phyloP scores from a whole-genome alignment of 2,888 invertebrate genomes.

The Harmothoe impar region DNA sequence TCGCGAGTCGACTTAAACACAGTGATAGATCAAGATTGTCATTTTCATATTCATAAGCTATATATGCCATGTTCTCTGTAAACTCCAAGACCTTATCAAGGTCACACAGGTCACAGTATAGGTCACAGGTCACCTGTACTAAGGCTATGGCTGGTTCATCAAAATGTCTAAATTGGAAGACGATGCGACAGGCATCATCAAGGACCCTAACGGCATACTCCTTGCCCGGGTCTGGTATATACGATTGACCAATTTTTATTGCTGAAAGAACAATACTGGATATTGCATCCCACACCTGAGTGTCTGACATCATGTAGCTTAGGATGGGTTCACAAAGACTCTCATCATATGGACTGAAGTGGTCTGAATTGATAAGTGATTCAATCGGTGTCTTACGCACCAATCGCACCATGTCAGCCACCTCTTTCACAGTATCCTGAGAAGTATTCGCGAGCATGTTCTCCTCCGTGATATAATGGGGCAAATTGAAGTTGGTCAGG shows the following conservation, averaged over 20 bases:
- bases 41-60: conserved; percentile 53
- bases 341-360: conserved; percentile 34
- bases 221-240: conserved; percentile 16
- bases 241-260: conserved; percentile 27
- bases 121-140: conserved; percentile 32
- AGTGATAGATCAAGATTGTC: conserved; percentile 11
- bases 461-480: conserved; percentile 48
- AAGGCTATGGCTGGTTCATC: conserved; percentile 10
- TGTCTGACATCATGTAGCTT: conserved; percentile 3
- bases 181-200: neutral
- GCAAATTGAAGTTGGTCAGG: neutral
- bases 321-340: conserved; percentile 25
- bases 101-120: conserved; percentile 55
- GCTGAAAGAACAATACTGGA: conserved; percentile 4
- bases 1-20: neutral
- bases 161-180: conserved; percentile 43
- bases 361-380: conserved; percentile 31
- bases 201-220: conserved; percentile 1
- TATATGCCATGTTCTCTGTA: conserved; percentile 55
- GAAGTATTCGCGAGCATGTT: neutral
- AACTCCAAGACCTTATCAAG: conserved; percentile 51
- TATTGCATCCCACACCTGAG: neutral
- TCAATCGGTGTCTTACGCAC: conserved; percentile 51
- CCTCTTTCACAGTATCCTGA: neutral
- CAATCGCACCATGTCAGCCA: conserved; percentile 47